Percentiles rank a stretch among this genome's conserved stretches.
Evolutionary conservation across 2,888 invertebrate species (phyloP).

Genomic region (Leptinotarsa juncta): DNA sequence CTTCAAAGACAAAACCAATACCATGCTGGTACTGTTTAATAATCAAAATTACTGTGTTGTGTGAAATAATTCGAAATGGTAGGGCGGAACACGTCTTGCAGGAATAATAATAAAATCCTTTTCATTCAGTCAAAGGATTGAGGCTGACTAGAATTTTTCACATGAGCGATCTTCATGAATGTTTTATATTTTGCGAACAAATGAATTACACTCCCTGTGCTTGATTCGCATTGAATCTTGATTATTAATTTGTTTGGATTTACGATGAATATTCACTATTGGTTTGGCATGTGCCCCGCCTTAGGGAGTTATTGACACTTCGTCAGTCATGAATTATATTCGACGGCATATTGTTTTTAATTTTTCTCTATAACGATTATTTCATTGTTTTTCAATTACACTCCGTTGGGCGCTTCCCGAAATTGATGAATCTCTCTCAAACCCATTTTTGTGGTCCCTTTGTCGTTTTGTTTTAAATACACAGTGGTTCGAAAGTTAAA

Average conservation of each 20-base stretch:
- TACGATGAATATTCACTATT: conserved; percentile 44
- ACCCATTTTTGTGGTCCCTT: no score
- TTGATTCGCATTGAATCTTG: conserved; percentile 24
- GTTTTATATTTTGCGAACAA: conserved; percentile 3
- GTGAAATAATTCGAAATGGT: conserved; percentile 44
- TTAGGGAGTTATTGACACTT: conserved; percentile 48
- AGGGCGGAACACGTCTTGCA: conserved; percentile 42
- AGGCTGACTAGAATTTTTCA: conserved; percentile 33
- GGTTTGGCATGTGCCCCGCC: conserved; percentile 51
- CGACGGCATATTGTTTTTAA: conserved; percentile 14
- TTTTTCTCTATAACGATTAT: not conserved
- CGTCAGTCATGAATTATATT: conserved; percentile 41
- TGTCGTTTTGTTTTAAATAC: no score
- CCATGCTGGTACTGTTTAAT: conserved; percentile 50
- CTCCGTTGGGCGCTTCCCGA: not conserved
- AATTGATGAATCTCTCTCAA: not conserved
- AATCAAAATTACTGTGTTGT: conserved; percentile 48
- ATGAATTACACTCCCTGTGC: conserved; percentile 1
- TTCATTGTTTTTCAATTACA: conserved; percentile 16
- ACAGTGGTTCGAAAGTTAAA: no score
- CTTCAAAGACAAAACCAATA: conserved; percentile 36
- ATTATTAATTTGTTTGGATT: conserved; percentile 51
- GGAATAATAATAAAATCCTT: conserved; percentile 6
- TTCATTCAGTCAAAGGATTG: conserved; percentile 28
- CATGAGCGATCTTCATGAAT: conserved; percentile 36